Base-by-base conservation (phyloP, 2,797 vertebrate genomes). In the Poeciliopsis presidionis region DNA sequence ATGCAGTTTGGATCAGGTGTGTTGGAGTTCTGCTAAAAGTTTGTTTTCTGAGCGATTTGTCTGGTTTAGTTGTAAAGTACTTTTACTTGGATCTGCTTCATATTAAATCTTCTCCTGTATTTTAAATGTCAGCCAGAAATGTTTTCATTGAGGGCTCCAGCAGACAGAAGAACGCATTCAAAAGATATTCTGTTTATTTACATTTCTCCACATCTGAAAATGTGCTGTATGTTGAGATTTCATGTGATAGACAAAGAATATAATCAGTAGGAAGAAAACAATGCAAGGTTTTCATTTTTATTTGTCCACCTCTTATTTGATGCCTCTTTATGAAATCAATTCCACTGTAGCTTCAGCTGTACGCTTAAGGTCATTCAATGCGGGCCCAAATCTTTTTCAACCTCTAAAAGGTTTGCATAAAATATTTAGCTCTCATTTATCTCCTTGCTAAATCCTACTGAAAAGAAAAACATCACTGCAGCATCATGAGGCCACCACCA, bases 121-220 rank as follows among this genome's bases (percentile, higher is more conserved):
- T 88, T 59, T 74, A 81, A 92, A 90, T 88, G 86, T 86, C 85
- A 89, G 74, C 25, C 83, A 74, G 72, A 70, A 74, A 82, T 75
- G 76, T 74, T 79, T 85, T 90, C 74, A 74, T 87, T 67, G 81
- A 73, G 45, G 36, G 73, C 67, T 74, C 77, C 72, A 76, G 20
- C 14, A 8, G 67, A 76, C 59, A 16, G 49, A 72, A 45, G 36
- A n/a, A 76, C 7, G 8, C 18, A 11, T 11, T 41, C 41, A 12
- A 25, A 49, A 45, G 3, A 72, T 47, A 41, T 45, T 55, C 41
- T 61, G 3, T 61, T 61, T 18, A 33, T 30, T 33, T 61, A 61
- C 30, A 67, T 41, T 67, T 41, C 5, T 36, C 20, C 63, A 67
- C 36, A 41, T 67, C 41, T 25, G 20, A 67, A 67, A 67, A 39